phyloP scores from a whole-genome alignment of 2,797 vertebrate genomes.

The Astyanax mexicanus region DNA sequence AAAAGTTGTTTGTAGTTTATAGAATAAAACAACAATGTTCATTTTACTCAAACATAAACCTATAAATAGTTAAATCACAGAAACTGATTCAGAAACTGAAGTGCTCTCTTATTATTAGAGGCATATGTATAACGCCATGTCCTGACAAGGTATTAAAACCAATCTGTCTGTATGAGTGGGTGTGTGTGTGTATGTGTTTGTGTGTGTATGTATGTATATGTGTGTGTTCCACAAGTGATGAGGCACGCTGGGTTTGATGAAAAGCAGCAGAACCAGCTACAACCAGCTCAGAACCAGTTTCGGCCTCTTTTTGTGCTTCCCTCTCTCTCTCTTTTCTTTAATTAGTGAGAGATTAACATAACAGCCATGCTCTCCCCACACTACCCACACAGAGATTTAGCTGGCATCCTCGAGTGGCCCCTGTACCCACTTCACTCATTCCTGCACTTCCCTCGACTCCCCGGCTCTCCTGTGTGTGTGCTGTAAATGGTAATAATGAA shows the following conservation, averaged over 20 bases:
- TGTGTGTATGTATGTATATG: slow-evolving; percentile 16
- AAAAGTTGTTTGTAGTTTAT: too few species aligned
- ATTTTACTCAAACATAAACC: too few species aligned
- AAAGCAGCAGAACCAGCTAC: slow-evolving; percentile 78
- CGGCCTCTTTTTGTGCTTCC: slow-evolving; percentile 70
- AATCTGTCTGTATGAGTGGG: slow-evolving; percentile 20
- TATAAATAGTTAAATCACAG: too few species aligned
- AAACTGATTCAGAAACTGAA: too few species aligned
- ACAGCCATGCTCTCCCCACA: slow-evolving; percentile 53
- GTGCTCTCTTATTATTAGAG: too few species aligned
- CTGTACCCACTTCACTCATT: slow-evolving; percentile 20
- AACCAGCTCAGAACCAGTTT: slow-evolving; percentile 81
- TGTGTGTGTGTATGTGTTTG: not conserved
- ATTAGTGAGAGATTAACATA: slow-evolving; percentile 69
- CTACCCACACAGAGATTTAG: slow-evolving; percentile 40
- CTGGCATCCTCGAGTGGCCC: slow-evolving; percentile 66
- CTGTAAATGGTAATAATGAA: too few species aligned
- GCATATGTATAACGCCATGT: not conserved
- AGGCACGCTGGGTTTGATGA: slow-evolving; percentile 64
- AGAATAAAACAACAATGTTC: too few species aligned
- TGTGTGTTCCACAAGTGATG: slow-evolving; percentile 52
- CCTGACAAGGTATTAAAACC: not conserved
- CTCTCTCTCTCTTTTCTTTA: slow-evolving; percentile 72
- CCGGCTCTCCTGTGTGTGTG: not conserved
- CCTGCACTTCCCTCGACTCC: slow-evolving; percentile 55